Conservation (phyloP, 2,113 vertebrate species). For the Myotis yumanensis region DNA sequence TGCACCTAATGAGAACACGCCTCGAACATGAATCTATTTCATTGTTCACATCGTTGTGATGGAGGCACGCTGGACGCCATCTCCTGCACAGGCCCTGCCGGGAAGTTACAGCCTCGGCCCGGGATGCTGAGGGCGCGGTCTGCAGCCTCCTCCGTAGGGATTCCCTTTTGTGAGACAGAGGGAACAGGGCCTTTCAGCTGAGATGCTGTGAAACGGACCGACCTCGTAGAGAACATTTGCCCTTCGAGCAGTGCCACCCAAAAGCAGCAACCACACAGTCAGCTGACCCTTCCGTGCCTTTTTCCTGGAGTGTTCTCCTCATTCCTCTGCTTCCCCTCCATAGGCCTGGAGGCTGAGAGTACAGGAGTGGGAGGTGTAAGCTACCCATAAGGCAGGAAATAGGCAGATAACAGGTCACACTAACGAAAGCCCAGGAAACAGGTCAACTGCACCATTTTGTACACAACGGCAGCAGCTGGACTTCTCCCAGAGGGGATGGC, state of each 20-base stretch:
- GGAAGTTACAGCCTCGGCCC: constrained; percentile 37
- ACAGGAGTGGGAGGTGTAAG: neutral
- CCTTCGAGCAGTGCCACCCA: neutral
- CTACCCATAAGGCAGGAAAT: neutral
- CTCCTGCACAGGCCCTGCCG: constrained; percentile 7
- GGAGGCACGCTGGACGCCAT: constrained; percentile 1
- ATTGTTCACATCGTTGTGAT: constrained; percentile 50
- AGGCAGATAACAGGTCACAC: neutral
- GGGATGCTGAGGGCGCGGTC: neutral
- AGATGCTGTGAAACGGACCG: neutral
- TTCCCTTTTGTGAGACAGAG: neutral
- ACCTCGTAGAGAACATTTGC: neutral
- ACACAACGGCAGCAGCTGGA: neutral
- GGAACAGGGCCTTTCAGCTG: neutral
- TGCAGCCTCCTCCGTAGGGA: neutral
- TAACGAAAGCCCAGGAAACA: neutral
- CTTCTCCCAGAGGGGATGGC: neutral
- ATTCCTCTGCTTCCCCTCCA: neutral
- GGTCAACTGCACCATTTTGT: neutral
- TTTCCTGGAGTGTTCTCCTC: neutral
- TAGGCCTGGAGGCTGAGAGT: neutral
- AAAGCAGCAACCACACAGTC: neutral
- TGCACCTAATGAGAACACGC: constrained; percentile 73
- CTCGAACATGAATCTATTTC: constrained; percentile 56
- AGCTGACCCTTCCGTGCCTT: neutral